These are phyloP conservation scores for Galagoides demidoff DNA, from an alignment of 2,797 vertebrate genomes.

Conservation along the genomic window DNA sequence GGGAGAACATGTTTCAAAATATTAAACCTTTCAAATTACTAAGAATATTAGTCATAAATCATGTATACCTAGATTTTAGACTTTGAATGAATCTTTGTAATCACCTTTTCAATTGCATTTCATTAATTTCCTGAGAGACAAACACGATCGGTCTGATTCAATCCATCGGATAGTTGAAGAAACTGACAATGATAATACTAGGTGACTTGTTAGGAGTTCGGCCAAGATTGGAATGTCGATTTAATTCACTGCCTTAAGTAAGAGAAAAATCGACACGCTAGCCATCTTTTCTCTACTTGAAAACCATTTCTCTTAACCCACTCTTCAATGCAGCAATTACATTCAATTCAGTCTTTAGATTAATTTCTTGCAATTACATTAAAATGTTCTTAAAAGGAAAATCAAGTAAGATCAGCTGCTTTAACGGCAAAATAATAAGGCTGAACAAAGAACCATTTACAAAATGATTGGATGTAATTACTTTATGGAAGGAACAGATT, in stretches of 20 bases:
- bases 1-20: background rate
- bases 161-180: background rate
- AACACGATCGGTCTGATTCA: background rate
- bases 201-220: background rate
- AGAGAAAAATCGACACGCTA: background rate
- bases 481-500: conserved; percentile 24
- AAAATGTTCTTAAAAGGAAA: conserved; percentile 31
- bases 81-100: background rate
- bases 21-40: conserved; percentile 27
- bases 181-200: background rate
- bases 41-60: background rate
- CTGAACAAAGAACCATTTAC: background rate
- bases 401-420: conserved; percentile 32
- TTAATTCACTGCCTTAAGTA: background rate
- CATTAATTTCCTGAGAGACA: background rate
- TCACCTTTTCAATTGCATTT: background rate
- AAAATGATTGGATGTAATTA: background rate
- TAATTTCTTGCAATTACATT: conserved; percentile 3
- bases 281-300: conserved; percentile 15
- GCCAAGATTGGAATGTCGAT: background rate
- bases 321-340: background rate
- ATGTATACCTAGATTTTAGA: background rate
- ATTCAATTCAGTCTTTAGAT: background rate
- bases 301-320: background rate
- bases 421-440: background rate